Evolutionary conservation across 2,888 invertebrate species (phyloP), one percentile per base, ranked within the genome.

Genomic region (Amphiduros pacificus): DNA sequence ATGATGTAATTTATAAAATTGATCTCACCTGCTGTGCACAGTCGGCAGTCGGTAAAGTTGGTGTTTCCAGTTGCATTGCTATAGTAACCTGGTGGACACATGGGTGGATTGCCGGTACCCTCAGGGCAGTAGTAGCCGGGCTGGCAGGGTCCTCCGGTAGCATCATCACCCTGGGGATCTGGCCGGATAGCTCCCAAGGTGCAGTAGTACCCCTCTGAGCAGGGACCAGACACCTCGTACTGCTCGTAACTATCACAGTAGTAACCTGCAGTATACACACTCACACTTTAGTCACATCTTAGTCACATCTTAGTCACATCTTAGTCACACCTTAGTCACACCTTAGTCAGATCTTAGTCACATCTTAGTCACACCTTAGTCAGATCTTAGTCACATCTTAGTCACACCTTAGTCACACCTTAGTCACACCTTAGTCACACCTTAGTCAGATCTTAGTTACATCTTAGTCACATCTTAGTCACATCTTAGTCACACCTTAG

Each of bases 191-290:
- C 77, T 3, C 70, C 72, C 9, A 65, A 62, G 5, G 72, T 73
- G 61, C 80, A 80, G 68, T 73, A 80, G 65, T 74, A 77, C 1
- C 79, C 79, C 14, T 74, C 74, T 27, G 49, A 55, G 68, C 80
- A 80, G 14, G 68, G 64, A 5, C 73, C 78, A n/a, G 76, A 71
- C 14, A 70, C 76, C 49, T 65, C 69, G 40, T 69, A 61, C n/a
- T 78, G 70, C 1, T 74, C 78, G 48, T 61, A 61, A 40, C 55
- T 60, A 4, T 70, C 71, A 67, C 79, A 79, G 65, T 76, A 79
- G 48, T 65, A 70, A 11, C 79, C 79, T 77, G 65, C 2, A 55
- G 61, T 31, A 14, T 1, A 57, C 41, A 54, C n/a, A 55, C n/a
- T 31, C 55, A 55, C 5, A 22, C 41, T 11, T 36, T 11, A 36